phyloP scores from a whole-genome alignment of 2,888 invertebrate species.

The Eupithecia inturbata region DNA sequence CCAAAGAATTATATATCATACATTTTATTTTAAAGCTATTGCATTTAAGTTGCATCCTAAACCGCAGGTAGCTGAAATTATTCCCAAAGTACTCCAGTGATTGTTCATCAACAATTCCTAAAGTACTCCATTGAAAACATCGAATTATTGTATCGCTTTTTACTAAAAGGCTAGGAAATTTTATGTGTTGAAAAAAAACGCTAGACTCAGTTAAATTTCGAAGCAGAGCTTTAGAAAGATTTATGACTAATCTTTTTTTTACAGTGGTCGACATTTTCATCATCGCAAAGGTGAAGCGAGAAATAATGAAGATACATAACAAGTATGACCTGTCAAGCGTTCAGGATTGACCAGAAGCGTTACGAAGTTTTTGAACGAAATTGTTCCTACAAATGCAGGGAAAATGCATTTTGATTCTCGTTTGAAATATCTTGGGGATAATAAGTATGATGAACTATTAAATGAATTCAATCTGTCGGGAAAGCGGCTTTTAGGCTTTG shows the following conservation, averaged over 20 bases:
- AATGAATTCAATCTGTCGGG: background rate
- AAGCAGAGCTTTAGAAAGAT: background rate
- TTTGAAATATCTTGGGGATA: background rate
- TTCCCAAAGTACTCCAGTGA: too few relatives aligned
- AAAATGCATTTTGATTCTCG: background rate
- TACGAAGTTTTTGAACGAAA: background rate
- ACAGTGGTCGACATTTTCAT: slow-evolving; percentile 32
- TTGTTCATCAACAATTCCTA: too few relatives aligned
- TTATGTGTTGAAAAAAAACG: background rate
- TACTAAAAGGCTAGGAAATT: background rate
- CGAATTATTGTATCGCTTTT: too few relatives aligned
- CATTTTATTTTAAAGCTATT: too few relatives aligned
- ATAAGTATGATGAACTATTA: background rate
- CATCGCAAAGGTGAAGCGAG: slow-evolving; percentile 25
- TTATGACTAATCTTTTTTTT: slow-evolving; percentile 1
- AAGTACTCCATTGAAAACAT: too few relatives aligned
- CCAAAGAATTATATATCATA: too few relatives aligned
- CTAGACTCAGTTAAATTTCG: background rate
- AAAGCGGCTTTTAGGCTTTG: background rate
- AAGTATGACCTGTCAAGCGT: slow-evolving; percentile 28
- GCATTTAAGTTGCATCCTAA: too few relatives aligned
- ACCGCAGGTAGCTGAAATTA: too few relatives aligned
- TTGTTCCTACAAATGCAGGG: background rate
- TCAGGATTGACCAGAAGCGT: slow-evolving; percentile 21
- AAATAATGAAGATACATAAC: slow-evolving; percentile 32